Percentiles rank a stretch among this genome's conserved stretches.
Conservation (phyloP, 2,797 vertebrate species). For the Sebastes reedi region DNA sequence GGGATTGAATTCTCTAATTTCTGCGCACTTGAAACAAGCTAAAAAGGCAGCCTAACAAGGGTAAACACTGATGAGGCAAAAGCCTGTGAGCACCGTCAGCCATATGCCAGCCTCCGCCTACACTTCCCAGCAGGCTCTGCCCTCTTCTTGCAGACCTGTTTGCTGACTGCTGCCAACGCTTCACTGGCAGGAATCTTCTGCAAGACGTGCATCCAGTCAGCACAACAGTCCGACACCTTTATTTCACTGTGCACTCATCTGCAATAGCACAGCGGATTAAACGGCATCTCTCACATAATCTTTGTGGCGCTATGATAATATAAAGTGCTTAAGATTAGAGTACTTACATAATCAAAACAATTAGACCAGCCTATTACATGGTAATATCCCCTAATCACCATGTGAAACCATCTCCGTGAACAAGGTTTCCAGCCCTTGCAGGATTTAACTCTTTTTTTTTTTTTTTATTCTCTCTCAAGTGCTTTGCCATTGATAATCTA, state of each 20-base stretch:
- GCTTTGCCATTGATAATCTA: constrained; percentile 48
- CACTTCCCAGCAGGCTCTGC: constrained; percentile 78
- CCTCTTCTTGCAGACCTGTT: constrained; percentile 66
- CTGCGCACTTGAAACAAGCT: constrained; percentile 30
- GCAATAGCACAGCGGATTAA: constrained; percentile 46
- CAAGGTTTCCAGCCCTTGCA: not conserved
- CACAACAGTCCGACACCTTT: constrained; percentile 74
- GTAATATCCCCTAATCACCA: constrained; percentile 35
- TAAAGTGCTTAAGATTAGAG: constrained; percentile 39
- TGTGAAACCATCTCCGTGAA: constrained; percentile 28
- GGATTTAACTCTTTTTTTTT: constrained; percentile 14
- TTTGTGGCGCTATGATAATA: constrained; percentile 16
- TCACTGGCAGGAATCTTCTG: constrained; percentile 62
- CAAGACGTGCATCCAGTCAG: constrained; percentile 64
- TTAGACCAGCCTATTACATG: constrained; percentile 34
- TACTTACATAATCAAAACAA: constrained; percentile 54
- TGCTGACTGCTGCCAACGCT: constrained; percentile 70
- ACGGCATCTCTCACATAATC: constrained; percentile 20
- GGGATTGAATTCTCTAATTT: constrained; percentile 24
- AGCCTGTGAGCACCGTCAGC: constrained; percentile 47
- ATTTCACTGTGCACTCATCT: constrained; percentile 45
- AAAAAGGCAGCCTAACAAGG: constrained; percentile 49
- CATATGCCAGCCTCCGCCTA: constrained; percentile 74
- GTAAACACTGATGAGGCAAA: constrained; percentile 41
- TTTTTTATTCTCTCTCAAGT: constrained; percentile 1